Evolutionary conservation across 2,888 invertebrate species (phyloP), one percentile per base, ranked within the genome.

Genomic region (Monochamus alternatus): DNA sequence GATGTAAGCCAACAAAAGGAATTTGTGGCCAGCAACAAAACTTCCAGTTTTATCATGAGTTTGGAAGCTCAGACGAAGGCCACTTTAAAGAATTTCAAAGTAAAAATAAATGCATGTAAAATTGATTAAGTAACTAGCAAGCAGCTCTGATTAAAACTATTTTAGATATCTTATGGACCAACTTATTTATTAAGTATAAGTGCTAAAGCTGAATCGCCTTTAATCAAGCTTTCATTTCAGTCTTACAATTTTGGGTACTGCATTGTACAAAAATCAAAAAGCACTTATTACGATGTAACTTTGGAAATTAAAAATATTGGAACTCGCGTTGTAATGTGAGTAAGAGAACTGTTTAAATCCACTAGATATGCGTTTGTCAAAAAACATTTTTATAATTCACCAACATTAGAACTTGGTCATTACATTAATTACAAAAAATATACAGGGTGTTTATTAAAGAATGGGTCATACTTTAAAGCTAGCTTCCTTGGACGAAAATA

Each of bases 231-330:
- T 85, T 93, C 93, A 4, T 93, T 92, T 83, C 88, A 86, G 81
- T 87, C 90, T n/a, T 90, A 91, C 83, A 90, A 94, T 87, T 95
- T 94, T 88, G 93, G 93, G 4, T 91, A 91, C 76, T 93, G 93
- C 84, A 91, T 94, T 79, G 87, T 93, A 3, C 91, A 92, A 83
- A 89, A 90, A 5, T 89, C 90, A 9, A 89, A 89, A 52, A 77
- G 86, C 0, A 89, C 90, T 1, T 90, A 90, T 79, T 91, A 91
- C 84, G 89, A 78, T 30, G 83, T 85, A 9, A 75, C 81, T 43
- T 83, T 91, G n/a, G 81, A 84, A 14, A 85, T 90, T 71, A 88
- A 81, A 38, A 91, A 84, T 71, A 63, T 71, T 22, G 82, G 81
- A 55, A 76, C 63, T 8, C 72, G 69, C 12, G 64, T 71, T 22